These are phyloP conservation scores for Wiebesia pumilae DNA, from an alignment of 1,140 invertebrate species.

Conservation along the genomic window DNA sequence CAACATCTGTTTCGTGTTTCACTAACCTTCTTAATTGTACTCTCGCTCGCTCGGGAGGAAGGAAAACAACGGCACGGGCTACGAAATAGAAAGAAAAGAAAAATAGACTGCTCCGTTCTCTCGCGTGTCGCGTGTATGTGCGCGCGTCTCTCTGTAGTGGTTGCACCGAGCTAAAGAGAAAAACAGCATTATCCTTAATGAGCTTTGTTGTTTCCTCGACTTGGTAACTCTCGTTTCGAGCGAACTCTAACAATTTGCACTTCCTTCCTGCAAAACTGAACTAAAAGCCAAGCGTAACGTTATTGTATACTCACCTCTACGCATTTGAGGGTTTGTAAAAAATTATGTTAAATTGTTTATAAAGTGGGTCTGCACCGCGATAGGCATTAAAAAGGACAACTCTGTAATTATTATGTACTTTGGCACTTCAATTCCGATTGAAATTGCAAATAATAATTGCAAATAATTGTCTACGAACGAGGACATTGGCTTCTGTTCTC, in stretches of 20 bases:
- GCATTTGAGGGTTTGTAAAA: too few relatives aligned
- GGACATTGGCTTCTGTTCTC: too few relatives aligned
- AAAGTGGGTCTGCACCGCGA: too few relatives aligned
- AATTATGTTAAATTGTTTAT: too few relatives aligned
- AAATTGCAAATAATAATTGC: too few relatives aligned
- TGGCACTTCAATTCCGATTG: too few relatives aligned
- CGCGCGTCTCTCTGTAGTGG: background rate
- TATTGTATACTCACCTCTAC: too few relatives aligned
- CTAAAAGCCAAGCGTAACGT: background rate
- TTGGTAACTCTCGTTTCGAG: slow-evolving; percentile 28
- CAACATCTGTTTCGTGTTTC: slow-evolving; percentile 30
- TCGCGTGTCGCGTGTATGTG: background rate
- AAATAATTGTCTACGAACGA: too few relatives aligned
- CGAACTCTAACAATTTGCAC: slow-evolving; percentile 29
- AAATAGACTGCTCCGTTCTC: background rate
- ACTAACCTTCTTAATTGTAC: background rate
- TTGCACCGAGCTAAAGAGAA: background rate
- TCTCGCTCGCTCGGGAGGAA: background rate
- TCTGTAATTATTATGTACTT: too few relatives aligned
- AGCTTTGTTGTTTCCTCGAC: slow-evolving; percentile 47
- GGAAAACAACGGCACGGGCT: background rate
- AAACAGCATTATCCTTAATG: slow-evolving; percentile 38
- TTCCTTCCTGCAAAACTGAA: slow-evolving; percentile 42
- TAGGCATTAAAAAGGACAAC: too few relatives aligned
- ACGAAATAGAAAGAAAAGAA: slow-evolving; percentile 1